A percentile compares a stretch with the other conserved stretches of the same genome.
phyloP scores from a whole-genome alignment of 2,113 vertebrate species.

The Zonotrichia leucophrys region DNA sequence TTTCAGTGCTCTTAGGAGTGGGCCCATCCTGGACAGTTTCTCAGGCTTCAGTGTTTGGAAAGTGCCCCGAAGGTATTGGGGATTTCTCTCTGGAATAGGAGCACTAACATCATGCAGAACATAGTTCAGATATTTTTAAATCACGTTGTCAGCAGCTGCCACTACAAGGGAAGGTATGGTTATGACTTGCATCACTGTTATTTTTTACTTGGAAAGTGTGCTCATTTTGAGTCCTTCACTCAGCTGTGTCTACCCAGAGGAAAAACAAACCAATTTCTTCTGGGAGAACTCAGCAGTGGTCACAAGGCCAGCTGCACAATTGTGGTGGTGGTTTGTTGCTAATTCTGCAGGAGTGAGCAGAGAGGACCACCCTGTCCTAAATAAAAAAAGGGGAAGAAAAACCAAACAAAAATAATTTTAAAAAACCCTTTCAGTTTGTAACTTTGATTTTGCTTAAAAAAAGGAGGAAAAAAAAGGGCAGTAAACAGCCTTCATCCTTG shows the following conservation, averaged over 20 bases:
- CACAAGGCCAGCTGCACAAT: slow-evolving; percentile 29
- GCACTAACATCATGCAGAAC: background rate
- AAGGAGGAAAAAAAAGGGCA: background rate
- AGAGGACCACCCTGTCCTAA: slow-evolving; percentile 17
- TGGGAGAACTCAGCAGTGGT: background rate
- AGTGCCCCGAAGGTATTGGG: background rate
- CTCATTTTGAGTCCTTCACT: slow-evolving; percentile 13
- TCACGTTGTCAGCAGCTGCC: background rate
- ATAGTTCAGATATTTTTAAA: slow-evolving; percentile 29
- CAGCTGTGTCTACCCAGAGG: slow-evolving; percentile 6
- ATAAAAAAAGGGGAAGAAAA: background rate
- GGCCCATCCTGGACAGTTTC: background rate
- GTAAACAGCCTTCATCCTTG: background rate
- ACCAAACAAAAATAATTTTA: background rate
- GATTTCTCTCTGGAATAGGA: background rate
- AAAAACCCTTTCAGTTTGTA: background rate
- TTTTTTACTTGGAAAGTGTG: slow-evolving; percentile 33
- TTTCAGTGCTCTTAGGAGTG: background rate
- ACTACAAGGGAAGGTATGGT: background rate
- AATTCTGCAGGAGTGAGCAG: background rate
- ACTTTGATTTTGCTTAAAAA: background rate
- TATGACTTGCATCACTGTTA: background rate
- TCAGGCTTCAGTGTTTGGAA: background rate
- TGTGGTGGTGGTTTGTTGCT: slow-evolving; percentile 4
- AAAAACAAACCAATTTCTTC: slow-evolving; percentile 24